Evolutionary conservation across 2,888 invertebrate genomes (phyloP), one percentile per base, ranked within the genome.

Genomic region (Sminthurides aquaticus): DNA sequence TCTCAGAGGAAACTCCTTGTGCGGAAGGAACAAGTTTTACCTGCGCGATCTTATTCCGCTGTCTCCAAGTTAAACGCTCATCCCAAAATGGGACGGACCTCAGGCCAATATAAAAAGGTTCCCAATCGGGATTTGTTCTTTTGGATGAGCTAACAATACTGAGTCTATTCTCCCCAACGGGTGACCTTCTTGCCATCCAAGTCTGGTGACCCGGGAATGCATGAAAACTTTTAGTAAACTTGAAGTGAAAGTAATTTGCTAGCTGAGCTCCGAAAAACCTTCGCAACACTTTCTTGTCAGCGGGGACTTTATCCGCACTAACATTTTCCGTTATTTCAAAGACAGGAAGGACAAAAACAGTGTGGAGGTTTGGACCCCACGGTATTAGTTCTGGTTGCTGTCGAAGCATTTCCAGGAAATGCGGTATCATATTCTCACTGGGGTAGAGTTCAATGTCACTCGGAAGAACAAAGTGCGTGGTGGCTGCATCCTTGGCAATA

Each of bases 31-130:
- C n/a, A n/a, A n/a, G n/a, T n/a, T 56, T 77, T 78, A 92, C 93
- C 87, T 94, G 94, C 67, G 92, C 90, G 92, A 94, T 94, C 81
- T 94, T 94, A 80, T 94, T 93, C 79, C 90, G 89, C 80, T 91
- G 91, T 54, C 94, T 93, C 93, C 94, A 94, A 78, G 90, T 91
- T 67, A 94, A 84, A 76, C 93, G 83, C 78, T 94, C 93, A 74
- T 94, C 93, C 78, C 93, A 94, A 71, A 54, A 8, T 2, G 65
- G 65, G 20, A 58, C 60, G 20, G 3, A 82, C 78, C 93, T 88
- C 0, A 92, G 92, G 27, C 94, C 93, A 68, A 94, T 91, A 77
- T 89, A 95, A 75, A 94, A 91, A 11, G 94, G 94, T 80, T 94
- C 94, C 94, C 94, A 94, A 78, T 90, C 90, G 48, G 88, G 83